Evolutionary conservation across 2,888 invertebrate genomes (phyloP).

Genomic region (Microplitis deprimator): DNA sequence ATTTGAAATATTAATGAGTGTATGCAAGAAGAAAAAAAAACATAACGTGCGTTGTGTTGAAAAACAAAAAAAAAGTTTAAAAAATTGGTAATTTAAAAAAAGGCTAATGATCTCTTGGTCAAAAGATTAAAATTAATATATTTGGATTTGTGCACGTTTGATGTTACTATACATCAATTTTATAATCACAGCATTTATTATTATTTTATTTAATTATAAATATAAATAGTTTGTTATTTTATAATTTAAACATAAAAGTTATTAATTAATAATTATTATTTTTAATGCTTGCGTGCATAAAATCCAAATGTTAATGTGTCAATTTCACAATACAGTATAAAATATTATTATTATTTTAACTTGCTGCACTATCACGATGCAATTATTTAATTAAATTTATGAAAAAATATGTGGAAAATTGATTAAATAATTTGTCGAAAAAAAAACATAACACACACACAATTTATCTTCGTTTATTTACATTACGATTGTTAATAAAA

Average conservation of each 20-base stretch:
- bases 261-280: not conserved
- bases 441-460: too few relatives aligned
- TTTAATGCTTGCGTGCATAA: not conserved
- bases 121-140: not conserved
- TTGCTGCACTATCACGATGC: not conserved
- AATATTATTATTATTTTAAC: not conserved
- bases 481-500: not conserved
- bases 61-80: slow-evolving; percentile 8
- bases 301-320: not conserved
- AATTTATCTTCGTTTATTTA: not conserved
- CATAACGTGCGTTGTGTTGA: slow-evolving; percentile 31
- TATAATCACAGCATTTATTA: not conserved
- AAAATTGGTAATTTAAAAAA: not conserved
- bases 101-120: not conserved
- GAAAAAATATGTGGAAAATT: not conserved
- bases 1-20: slow-evolving; percentile 43
- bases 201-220: not conserved
- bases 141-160: slow-evolving; percentile 8
- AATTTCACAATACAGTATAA: slow-evolving; percentile 1
- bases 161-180: slow-evolving; percentile 15
- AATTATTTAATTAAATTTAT: not conserved
- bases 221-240: not conserved
- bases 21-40: slow-evolving; percentile 36
- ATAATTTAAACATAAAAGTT: not conserved
- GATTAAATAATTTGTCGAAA: not conserved